phyloP scores from a whole-genome alignment of 2,797 vertebrate species.

The Pseudochirops corinnae region DNA sequence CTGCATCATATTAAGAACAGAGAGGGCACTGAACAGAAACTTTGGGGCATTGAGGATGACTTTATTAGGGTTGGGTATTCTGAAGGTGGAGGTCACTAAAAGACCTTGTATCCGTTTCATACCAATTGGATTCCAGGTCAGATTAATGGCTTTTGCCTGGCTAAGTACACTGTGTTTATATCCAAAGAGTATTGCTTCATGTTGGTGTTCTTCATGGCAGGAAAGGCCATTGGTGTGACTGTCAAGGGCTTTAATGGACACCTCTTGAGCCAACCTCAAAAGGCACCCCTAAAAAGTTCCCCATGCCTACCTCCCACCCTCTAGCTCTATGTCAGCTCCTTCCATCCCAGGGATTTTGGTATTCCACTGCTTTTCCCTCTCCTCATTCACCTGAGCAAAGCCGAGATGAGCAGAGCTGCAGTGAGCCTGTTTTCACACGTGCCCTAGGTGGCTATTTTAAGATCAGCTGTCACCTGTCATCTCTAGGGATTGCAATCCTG shows the following conservation, averaged over 20 bases:
- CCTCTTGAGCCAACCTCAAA: neutral
- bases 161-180: neutral
- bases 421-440: neutral
- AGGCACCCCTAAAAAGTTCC: neutral
- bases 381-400: neutral
- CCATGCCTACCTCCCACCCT: neutral
- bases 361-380: neutral
- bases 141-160: neutral
- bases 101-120: neutral
- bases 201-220: neutral
- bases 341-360: neutral
- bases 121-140: neutral
- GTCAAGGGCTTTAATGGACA: neutral
- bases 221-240: neutral
- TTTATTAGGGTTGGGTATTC: neutral
- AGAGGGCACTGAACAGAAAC: neutral
- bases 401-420: neutral
- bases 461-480: conserved; percentile 10
- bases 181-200: neutral
- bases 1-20: neutral
- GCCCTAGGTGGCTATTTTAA: neutral
- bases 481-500: neutral
- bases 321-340: neutral
- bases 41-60: neutral
- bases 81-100: neutral